phyloP scores from a whole-genome alignment of 2,888 invertebrate genomes.

The Orthosia gothica region DNA sequence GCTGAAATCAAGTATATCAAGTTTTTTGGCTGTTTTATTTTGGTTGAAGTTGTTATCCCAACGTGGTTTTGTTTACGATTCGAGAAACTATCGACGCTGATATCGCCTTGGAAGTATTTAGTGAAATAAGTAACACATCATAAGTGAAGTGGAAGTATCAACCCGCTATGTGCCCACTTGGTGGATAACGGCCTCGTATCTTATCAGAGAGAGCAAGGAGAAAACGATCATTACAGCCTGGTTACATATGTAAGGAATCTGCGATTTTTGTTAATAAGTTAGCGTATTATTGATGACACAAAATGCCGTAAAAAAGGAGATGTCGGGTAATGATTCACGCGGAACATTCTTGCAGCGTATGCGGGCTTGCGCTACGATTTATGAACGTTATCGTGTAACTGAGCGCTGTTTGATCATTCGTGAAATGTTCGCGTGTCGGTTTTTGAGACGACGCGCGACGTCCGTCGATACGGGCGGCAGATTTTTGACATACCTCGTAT shows the following conservation, averaged over 20 bases:
- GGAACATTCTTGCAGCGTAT: constrained; percentile 65
- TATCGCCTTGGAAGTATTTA: constrained; percentile 24
- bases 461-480: constrained; percentile 67
- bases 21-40: constrained; percentile 64
- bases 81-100: constrained; percentile 29
- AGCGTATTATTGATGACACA: constrained; percentile 5
- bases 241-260: no score
- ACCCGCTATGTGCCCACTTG: background rate
- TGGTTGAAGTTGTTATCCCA: constrained; percentile 48
- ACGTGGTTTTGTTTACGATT: constrained; percentile 64
- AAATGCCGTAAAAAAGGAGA: constrained; percentile 48
- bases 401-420: constrained; percentile 66
- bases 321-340: constrained; percentile 68
- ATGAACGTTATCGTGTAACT: constrained; percentile 60
- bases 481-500: constrained; percentile 65
- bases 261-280: no score
- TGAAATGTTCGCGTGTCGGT: constrained; percentile 72
- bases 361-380: constrained; percentile 59
- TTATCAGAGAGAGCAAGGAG: background rate
- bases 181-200: background rate
- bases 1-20: constrained; percentile 69
- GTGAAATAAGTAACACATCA: background rate
- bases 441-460: constrained; percentile 59
- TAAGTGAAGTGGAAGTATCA: no score
- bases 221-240: background rate